phyloP scores from a whole-genome alignment of 2,113 vertebrate genomes.

The Oxygymnocypris stewartii region DNA sequence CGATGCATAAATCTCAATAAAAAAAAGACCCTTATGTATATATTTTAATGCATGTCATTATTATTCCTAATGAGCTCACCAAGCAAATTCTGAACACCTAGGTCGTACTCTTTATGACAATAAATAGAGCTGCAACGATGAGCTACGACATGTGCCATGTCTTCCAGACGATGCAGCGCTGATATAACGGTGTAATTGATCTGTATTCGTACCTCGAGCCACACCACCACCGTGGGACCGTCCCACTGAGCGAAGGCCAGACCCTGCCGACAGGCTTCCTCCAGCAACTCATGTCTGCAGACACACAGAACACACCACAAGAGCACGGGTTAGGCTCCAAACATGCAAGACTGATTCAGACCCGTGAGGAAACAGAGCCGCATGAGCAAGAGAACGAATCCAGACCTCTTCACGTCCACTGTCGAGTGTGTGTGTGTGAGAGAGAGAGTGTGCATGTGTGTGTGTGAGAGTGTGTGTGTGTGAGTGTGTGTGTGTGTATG shows the following conservation, averaged over 20 bases:
- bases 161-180: neutral
- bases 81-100: no score
- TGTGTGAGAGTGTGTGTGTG: no score
- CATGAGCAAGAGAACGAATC: neutral
- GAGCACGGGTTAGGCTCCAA: neutral
- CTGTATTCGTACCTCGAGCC: constrained; percentile 85
- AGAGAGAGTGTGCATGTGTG: no score
- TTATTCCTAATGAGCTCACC: no score
- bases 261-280: constrained; percentile 91
- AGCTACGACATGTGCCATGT: neutral
- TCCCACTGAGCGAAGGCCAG: constrained; percentile 98
- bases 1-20: no score
- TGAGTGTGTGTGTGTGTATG: no score
- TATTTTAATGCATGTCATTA: no score
- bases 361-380: neutral
- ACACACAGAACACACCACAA: neutral
- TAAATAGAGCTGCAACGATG: no score
- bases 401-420: neutral
- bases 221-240: constrained; percentile 94
- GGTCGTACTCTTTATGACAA: no score
- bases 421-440: no score
- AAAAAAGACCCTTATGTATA: no score
- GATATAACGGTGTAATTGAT: no score
- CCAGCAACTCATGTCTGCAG: constrained; percentile 89
- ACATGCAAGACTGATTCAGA: neutral